Conservation (phyloP, 2,113 vertebrate genomes). For the Bubalus kerabau region DNA sequence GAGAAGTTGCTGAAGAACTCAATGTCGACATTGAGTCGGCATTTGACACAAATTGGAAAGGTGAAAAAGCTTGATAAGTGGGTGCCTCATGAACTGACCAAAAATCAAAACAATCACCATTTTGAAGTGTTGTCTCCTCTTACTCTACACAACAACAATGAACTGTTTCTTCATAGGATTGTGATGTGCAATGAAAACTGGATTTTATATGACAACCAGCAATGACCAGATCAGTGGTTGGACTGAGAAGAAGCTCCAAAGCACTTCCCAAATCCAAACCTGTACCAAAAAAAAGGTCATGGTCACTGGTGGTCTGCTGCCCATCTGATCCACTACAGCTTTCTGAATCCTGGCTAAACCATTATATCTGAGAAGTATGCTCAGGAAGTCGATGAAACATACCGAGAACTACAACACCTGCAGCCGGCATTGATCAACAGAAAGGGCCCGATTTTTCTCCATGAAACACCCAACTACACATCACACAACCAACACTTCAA, state of each 20-base stretch:
- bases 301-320: neutral
- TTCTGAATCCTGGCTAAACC: neutral
- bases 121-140: neutral
- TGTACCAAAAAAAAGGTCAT: neutral
- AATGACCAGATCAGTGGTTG: neutral
- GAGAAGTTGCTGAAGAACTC: neutral
- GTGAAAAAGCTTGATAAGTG: neutral
- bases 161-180: neutral
- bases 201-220: neutral
- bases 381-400: neutral
- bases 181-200: neutral
- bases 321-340: neutral
- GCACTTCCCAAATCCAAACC: neutral
- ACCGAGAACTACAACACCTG: neutral
- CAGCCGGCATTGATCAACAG: neutral
- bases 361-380: neutral
- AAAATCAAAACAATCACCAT: neutral
- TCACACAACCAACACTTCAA: neutral
- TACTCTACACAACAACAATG: neutral
- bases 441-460: neutral
- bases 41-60: neutral
- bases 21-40: neutral
- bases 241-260: neutral
- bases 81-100: neutral
- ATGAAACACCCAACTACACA: neutral